phyloP scores from a whole-genome alignment of 2,113 vertebrate species.

The Burhinus bistriatus region DNA sequence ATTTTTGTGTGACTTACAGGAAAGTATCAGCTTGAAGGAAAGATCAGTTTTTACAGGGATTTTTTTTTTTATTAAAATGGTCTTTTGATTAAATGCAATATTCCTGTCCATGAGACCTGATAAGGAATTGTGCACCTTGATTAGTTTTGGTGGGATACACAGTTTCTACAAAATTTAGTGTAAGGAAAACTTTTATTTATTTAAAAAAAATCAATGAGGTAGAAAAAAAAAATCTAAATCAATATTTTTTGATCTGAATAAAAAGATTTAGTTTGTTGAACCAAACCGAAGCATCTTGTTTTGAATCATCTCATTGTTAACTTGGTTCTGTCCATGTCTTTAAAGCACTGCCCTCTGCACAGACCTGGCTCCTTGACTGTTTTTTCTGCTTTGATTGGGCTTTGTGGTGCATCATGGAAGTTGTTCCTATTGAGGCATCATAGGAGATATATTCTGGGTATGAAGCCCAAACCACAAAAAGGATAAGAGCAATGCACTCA shows the following conservation, averaged over 20 bases:
- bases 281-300: not conserved
- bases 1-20: not conserved
- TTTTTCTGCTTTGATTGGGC: not conserved
- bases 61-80: not conserved
- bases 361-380: not conserved
- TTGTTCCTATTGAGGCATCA: not conserved
- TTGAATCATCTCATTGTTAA: not conserved
- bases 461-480: not conserved
- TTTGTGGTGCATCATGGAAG: not conserved
- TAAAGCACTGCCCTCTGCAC: not conserved
- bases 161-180: not conserved
- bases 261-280: not conserved
- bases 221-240: not conserved
- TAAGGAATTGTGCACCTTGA: not conserved
- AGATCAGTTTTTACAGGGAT: not conserved
- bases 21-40: not conserved
- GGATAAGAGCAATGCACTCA: not conserved
- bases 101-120: not conserved
- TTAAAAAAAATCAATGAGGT: not conserved
- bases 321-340: not conserved
- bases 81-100: not conserved
- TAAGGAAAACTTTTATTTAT: not conserved
- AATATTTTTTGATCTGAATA: not conserved
- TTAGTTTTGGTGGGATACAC: not conserved
- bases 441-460: not conserved